Conservation (phyloP, 2,888 invertebrate species). For the Thalpophila matura region DNA sequence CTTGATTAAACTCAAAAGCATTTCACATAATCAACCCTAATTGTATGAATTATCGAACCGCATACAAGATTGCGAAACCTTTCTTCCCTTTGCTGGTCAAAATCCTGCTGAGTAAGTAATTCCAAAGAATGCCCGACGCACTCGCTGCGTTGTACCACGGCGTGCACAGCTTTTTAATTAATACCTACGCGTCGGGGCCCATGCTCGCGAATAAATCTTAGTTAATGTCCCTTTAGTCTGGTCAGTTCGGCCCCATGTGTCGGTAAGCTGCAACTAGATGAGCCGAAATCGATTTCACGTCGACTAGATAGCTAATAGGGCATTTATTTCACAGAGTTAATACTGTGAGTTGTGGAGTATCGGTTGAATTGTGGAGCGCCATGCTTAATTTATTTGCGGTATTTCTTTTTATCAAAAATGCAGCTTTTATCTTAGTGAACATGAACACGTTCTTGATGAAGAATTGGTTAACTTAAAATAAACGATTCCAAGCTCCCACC, state of each 20-base stretch:
- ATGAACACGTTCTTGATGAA: too few relatives aligned
- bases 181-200: constrained; percentile 76
- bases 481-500: too few relatives aligned
- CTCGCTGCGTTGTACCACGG: constrained; percentile 68
- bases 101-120: constrained; percentile 71
- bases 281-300: constrained; percentile 74
- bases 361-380: constrained; percentile 18
- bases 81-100: constrained; percentile 21
- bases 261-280: constrained; percentile 71
- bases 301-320: constrained; percentile 57
- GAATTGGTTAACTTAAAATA: too few relatives aligned
- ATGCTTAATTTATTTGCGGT: constrained; percentile 7
- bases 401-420: neutral
- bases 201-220: constrained; percentile 86
- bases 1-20: neutral
- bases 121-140: constrained; percentile 75
- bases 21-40: constrained; percentile 10
- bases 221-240: constrained; percentile 89
- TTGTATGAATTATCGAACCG: constrained; percentile 28
- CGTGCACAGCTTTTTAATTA: constrained; percentile 88
- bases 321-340: constrained; percentile 52
- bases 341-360: constrained; percentile 31
- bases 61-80: constrained; percentile 36
- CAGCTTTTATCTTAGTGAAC: too few relatives aligned
- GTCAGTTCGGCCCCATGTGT: constrained; percentile 79